phyloP scores from a whole-genome alignment of 2,888 invertebrate species.

The Sesia bembeciformis region DNA sequence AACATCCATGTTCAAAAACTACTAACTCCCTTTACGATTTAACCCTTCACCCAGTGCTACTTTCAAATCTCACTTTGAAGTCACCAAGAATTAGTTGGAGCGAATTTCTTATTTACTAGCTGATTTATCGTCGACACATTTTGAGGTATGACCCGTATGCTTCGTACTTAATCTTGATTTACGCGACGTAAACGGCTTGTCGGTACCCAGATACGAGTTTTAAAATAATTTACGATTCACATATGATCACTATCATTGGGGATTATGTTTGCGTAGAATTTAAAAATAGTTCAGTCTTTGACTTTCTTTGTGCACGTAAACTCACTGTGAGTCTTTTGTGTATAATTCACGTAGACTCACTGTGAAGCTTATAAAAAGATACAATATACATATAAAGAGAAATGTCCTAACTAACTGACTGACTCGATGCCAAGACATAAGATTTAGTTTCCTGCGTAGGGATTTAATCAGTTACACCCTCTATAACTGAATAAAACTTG shows the following conservation, averaged over 20 bases:
- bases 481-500: no score
- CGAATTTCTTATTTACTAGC: slow-evolving; percentile 56
- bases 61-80: slow-evolving; percentile 43
- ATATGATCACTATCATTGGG: slow-evolving; percentile 24
- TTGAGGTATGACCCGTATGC: slow-evolving; percentile 57
- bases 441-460: not conserved
- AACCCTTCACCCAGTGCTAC: slow-evolving; percentile 2
- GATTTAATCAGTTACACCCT: not conserved
- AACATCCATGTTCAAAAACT: no score
- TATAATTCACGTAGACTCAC: not conserved
- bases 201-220: slow-evolving; percentile 14
- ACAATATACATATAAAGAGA: not conserved
- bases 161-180: slow-evolving; percentile 63
- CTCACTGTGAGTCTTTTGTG: not conserved
- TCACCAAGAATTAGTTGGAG: slow-evolving; percentile 48
- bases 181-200: slow-evolving; percentile 49
- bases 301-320: not conserved
- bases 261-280: not conserved
- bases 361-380: not conserved
- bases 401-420: no score
- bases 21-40: slow-evolving; percentile 21
- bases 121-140: slow-evolving; percentile 60
- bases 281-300: not conserved
- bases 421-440: not conserved
- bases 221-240: slow-evolving; percentile 15